Percentiles rank a stretch among this genome's conserved stretches.
phyloP scores from a whole-genome alignment of 2,797 vertebrate species.

The Lindbergichthys nudifrons region DNA sequence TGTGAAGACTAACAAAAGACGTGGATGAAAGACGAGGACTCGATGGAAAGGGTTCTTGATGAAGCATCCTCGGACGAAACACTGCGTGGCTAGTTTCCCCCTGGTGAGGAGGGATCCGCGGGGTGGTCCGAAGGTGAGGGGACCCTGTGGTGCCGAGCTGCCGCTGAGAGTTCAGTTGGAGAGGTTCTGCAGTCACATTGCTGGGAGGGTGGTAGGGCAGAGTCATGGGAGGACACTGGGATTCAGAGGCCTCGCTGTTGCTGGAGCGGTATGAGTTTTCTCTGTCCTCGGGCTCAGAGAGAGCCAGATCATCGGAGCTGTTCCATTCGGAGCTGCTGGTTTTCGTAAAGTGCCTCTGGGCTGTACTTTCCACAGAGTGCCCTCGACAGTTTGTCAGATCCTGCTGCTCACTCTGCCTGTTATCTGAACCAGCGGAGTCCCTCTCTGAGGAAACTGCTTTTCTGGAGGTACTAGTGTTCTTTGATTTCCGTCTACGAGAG shows the following conservation, averaged over 20 bases:
- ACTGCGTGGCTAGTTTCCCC: constrained; percentile 69
- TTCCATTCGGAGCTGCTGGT: constrained; percentile 88
- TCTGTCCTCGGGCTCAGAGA: constrained; percentile 85
- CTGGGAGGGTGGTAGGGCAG: constrained; percentile 54
- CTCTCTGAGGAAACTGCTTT: constrained; percentile 74
- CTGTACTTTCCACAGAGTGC: constrained; percentile 68
- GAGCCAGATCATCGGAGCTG: constrained; percentile 85
- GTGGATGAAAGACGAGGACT: constrained; percentile 61
- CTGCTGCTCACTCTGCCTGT: constrained; percentile 71
- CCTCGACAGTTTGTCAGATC: constrained; percentile 72
- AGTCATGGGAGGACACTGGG: constrained; percentile 61
- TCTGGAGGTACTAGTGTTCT: constrained; percentile 75
- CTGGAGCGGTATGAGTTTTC: constrained; percentile 82
- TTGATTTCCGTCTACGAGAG: constrained; percentile 80
- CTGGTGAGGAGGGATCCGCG: constrained; percentile 62
- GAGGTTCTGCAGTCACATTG: constrained; percentile 56
- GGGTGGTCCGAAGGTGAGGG: constrained; percentile 84
- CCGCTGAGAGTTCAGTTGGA: constrained; percentile 64
- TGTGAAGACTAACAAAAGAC: constrained; percentile 72
- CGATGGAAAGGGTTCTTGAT: constrained; percentile 77
- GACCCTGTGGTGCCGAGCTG: constrained; percentile 70
- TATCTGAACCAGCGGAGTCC: constrained; percentile 67
- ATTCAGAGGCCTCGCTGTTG: constrained; percentile 72
- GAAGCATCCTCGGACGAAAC: constrained; percentile 76
- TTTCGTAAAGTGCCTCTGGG: constrained; percentile 78